Base-by-base conservation (phyloP, 2,797 vertebrate genomes). In the Pangasius macronema region DNA sequence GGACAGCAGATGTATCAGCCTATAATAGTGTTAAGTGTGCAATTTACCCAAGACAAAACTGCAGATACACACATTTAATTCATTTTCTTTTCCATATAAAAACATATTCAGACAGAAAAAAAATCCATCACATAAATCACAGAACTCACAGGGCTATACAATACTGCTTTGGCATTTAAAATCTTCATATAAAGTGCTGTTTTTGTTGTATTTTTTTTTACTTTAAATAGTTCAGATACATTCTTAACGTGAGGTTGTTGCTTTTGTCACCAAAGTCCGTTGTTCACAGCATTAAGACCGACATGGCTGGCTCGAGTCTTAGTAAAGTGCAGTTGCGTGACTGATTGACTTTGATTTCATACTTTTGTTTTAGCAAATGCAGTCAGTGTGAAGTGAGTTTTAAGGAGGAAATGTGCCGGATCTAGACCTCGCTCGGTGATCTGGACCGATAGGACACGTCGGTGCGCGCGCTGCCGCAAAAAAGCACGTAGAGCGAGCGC, bases 371-470 rank as follows among this genome's bases (percentile, higher is more conserved):
- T 91, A 91, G 93, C 95, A 95, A 95, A 95, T 94, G 94, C 94
- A 92, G 92, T 93, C 91, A 91, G 92, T 89, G 94, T 92, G 91
- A 92, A 92, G 93, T 46, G 30, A 24, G 18, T 9, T n/a, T 55
- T 46, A 76, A 51, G 59, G 8, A n/a, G 42, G 18, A 18, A 8
- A 11, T n/a, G 27, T 22, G 22, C 42, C 67, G 22, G 1, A 8
- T 81, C 65, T 95, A 99, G 90, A 99, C 99, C 84, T 99, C 98
- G 13, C 99, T 99, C 24, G 99, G 99, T 13, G 99, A 99, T 92
- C 98, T 96, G 89, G 98, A 99, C 42, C 98, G 95, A 91, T 98
- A 98, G 89, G 96, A 94, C 90, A 95, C 95, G 90, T 97, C 97
- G 92, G 96, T 92, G 87, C 97, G 97, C 95, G 97, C 98, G 94